Evolutionary conservation across 2,113 vertebrate genomes (phyloP), one percentile per base, ranked within the genome.

Genomic region (Meriones unguiculatus): DNA sequence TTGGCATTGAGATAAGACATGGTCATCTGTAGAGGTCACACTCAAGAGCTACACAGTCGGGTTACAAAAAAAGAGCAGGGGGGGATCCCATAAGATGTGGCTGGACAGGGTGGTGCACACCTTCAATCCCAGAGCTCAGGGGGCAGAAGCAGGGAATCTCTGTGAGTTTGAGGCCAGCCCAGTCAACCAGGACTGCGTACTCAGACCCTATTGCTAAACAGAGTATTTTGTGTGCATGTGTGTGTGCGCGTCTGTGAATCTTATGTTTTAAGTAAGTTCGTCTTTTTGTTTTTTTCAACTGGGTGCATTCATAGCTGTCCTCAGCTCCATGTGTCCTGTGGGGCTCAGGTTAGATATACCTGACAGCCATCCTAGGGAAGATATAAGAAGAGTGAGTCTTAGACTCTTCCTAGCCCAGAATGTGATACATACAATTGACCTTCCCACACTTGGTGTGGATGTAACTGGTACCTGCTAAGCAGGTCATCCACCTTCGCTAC

Each of bases 301-400:
- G 77, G 9, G 32, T 13, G 20, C 52, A 57, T 82, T 22, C 11
- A 62, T 38, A 59, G 20, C 80, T 24, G 12, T n/a, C 54, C 54
- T 82, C 54, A 82, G 54, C 20, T 25, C 1, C 35, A 22, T 57
- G 52, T 82, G 80, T 35, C 52, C 54, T 82, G 32, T 82, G 32
- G 80, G 35, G 10, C 32, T n/a, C 32, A 57, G 52, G 77, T 82
- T 82, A 20, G 20, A 38, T 20, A 59, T 82, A 35, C 54, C 9
- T 82, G 80, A 11, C 9, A 90, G 30, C 30, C 52, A 38, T 64
- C 20, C 20, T 73, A 70, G 67, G 22, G 50, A 95, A 38, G 77
- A 92, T 91, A 92, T 50, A 46, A 84, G 62, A 90, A 85, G 80
- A 90, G 38, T 59, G 75, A 64, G 73, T 75, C 13, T 57, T 64